Evolutionary conservation across 1,140 invertebrate genomes (phyloP), one percentile per base, ranked within the genome.

Genomic region (Diabrotica undecimpunctata): DNA sequence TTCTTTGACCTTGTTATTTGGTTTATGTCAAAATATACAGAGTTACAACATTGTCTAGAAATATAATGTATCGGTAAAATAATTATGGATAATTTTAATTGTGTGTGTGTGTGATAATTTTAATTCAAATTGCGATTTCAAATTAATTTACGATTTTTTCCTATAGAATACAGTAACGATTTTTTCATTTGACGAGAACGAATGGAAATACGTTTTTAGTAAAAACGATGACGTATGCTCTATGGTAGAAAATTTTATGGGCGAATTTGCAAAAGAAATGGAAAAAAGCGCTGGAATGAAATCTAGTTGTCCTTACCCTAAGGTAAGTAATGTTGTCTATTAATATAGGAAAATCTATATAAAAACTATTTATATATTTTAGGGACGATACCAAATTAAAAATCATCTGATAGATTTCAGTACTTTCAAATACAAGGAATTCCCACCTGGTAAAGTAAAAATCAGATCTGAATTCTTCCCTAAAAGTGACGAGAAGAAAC

Each of bases 341-440:
- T 4, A 25, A 25, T 4, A 25, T 25, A 25, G 25, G 4, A 25
- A 25, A 25, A 25, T 25, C 25, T 25, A 25, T 46, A 46, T 46
- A 46, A 8, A 46, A 46, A 46, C n/a, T n/a, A n/a, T n/a, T n/a
- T n/a, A 11, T 60, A 53, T 12, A 6, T 59, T 59, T 6, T 53
- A 67, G 62, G 66, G 66, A 8, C 52, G 59, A 60, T 64, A 67
- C 53, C 50, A 57, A 38, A 14, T 67, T 11, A 14, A 39, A 13
- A 60, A 67, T 13, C 54, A 61, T 53, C n/a, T 14, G n/a, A 35
- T 67, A 9, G 66, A 67, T 37, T 67, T 64, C 13, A 12, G 52
- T 0, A 64, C 64, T 52, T 50, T 66, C 35, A 62, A 62, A 38
- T 66, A 60, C 62, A 61, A 64, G 51, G 60, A 64, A 46, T 54